Evolutionary conservation across 1,140 invertebrate species (phyloP).

Genomic region (Sitobion miscanthi): DNA sequence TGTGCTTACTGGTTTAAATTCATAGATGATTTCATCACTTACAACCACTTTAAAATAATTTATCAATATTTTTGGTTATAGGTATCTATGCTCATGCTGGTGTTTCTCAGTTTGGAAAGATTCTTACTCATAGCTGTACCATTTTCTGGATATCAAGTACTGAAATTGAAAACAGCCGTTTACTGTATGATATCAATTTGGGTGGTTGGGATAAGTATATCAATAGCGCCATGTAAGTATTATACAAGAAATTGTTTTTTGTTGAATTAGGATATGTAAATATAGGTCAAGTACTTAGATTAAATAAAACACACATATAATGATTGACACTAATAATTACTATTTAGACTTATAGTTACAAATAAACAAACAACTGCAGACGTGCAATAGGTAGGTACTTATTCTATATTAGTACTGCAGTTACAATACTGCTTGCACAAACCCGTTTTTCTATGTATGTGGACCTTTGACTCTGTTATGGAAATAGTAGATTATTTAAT

Average conservation of each 20-base stretch:
- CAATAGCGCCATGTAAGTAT: constrained; percentile 70
- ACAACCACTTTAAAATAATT: background rate
- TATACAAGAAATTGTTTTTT: background rate
- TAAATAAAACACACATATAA: background rate
- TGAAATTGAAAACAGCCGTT: constrained; percentile 68
- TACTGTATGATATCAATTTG: constrained; percentile 69
- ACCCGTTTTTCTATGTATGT: no score
- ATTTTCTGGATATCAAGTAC: constrained; percentile 67
- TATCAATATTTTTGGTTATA: constrained; percentile 59
- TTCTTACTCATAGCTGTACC: constrained; percentile 75
- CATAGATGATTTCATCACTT: background rate
- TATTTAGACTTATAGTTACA: background rate
- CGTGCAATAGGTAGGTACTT: background rate
- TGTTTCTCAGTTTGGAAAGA: constrained; percentile 79
- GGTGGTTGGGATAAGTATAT: constrained; percentile 70
- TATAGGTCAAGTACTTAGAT: background rate
- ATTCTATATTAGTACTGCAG: no score
- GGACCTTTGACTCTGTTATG: no score
- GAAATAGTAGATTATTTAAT: no score
- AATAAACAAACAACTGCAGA: background rate
- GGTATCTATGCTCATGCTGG: constrained; percentile 76
- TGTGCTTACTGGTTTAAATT: no score
- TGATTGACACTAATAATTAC: background rate
- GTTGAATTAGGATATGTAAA: background rate
- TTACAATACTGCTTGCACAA: no score